Base-by-base conservation (phyloP, 2,888 invertebrate species). In the Melieria omissa region DNA sequence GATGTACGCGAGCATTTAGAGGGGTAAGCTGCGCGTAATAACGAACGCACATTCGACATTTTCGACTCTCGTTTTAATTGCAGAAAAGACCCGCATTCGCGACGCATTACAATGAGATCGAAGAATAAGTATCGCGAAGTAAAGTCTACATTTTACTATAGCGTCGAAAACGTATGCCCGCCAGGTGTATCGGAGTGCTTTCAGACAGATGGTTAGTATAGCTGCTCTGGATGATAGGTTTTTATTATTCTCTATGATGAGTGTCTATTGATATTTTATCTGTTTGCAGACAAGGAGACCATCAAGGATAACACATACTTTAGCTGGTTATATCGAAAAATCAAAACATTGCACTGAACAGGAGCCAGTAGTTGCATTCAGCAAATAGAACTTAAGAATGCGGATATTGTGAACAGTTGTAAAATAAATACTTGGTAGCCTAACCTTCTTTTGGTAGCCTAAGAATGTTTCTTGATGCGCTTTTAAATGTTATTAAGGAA, bases 151-250 rank as follows among this genome's bases (percentile, higher is more conserved):
- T 86, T 84, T 74, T 86, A 83, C 49, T 87, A 80, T 29, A 84
- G 80, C 68, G 77, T 83, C 72, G 85, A 86, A 46, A 85, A 86
- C 71, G 81, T 87, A 67, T 86, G 83, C 67, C 87, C 87, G 4
- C 79, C 84, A 0, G 80, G 81, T 44, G 72, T 83, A 73, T 78
- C 83, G 12, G 77, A 83, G 61, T 79, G 80, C 70, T 82, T 82
- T 75, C 79, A 82, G 71, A 75, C 72, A 8, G 84, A 84, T 72
- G 85, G 86, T 85, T 0, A 47, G 49, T 49, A 29, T 60, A 41
- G 44, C 60, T 41, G 46, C n/a, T 52, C 55, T 65, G 44, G 42
- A 29, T 29, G 29, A 29, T 29, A 2, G 2, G 16, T 16, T 16
- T 1, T 16, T 16, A 16, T 16, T 2, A 16, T 16, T 16, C 16